Evolutionary conservation across 2,888 invertebrate genomes (phyloP).

Genomic region (Caenorhabditis imperialis): DNA sequence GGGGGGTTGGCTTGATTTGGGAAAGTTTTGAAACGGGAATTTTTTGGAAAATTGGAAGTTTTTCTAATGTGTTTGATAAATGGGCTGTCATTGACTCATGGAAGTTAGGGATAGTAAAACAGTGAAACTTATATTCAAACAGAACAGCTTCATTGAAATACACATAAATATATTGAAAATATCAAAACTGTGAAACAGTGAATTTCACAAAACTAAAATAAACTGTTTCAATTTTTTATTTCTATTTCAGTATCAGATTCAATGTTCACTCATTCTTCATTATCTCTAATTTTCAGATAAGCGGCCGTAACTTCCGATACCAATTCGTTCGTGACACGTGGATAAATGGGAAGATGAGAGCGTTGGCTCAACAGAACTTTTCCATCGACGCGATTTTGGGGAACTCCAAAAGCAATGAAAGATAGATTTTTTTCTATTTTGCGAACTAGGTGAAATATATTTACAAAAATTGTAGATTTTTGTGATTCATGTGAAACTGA

Average conservation of each 20-base stretch:
- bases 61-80: background rate
- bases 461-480: too few species aligned
- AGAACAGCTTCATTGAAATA: background rate
- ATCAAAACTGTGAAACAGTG: too few species aligned
- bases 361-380: too few species aligned
- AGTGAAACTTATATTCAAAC: background rate
- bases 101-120: background rate
- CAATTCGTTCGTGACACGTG: constrained; percentile 10
- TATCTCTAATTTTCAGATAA: constrained; percentile 6
- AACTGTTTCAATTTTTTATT: background rate
- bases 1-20: background rate
- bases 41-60: background rate
- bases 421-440: too few species aligned
- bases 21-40: background rate
- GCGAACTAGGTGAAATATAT: too few species aligned
- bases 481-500: too few species aligned
- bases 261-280: background rate
- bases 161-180: too few species aligned
- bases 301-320: constrained; percentile 21
- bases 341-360: too few species aligned
- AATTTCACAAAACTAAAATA: too few species aligned
- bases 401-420: too few species aligned
- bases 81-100: background rate
- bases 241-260: background rate
- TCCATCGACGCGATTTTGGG: too few species aligned